Base-by-base conservation (phyloP, 1,140 invertebrate species). In the Euura lappo region DNA sequence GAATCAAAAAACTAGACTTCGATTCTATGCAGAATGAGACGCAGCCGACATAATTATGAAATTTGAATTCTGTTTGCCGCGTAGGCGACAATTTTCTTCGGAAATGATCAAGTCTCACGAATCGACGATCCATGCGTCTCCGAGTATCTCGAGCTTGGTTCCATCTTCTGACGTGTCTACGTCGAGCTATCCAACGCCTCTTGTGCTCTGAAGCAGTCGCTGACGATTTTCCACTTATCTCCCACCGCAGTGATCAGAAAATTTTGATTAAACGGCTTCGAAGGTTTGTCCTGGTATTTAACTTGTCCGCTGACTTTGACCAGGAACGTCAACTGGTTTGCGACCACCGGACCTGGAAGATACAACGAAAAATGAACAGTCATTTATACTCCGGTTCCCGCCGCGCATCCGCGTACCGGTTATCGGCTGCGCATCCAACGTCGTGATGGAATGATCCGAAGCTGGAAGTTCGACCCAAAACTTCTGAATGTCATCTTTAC, bases 211-310 rank as follows among this genome's bases (percentile, higher is more conserved):
- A 94, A 96, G 76, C 91, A 93, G 81, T 97, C 95, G 66, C 92
- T 95, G 43, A 94, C 94, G 74, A 97, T 95, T 88, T 96, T 96
- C 95, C 95, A 97, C 82, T 96, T 95, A 72, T 95, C 94, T 42
- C 91, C 93, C 78, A 94, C 91, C 10, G 93, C 94, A 0, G 94
- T 95, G 13, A 97, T 91, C 2, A 96, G 85, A 79, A 97, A 96
- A 8, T 92, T 94, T 85, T 97, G 94, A 78, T 93, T 91, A 77
- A 96, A 96, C 6, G 91, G 88, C 79, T 92, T 92, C 1, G 83
- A 80, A 0, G 79, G 70, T 80, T 90, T 90, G 0, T 90, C 89
- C 65, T 91, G 89, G 77, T 92, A 94, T 76, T 90, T 92, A 0
- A 95, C 93, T 72, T 89, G 90, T 2, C 95, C 95, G 76, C 91